Base-by-base conservation (phyloP, 2,888 invertebrate species). In the Drosophila nr. medialis region DNA sequence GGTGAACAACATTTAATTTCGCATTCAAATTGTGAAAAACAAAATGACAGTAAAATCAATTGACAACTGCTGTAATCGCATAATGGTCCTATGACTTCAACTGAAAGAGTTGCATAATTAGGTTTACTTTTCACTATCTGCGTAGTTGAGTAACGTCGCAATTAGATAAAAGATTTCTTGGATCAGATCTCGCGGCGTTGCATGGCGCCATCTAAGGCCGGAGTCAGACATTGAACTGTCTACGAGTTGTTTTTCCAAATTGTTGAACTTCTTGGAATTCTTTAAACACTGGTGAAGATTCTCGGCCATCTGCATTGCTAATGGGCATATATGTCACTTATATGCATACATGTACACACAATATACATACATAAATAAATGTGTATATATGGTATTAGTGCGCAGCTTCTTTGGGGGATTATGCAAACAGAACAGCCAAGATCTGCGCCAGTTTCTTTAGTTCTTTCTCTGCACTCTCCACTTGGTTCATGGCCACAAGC, bases 201-300 rank as follows among this genome's bases (percentile, higher is more conserved):
- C 29, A 53, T 80, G 89, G 83, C 83, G 83, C 89, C 87, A 84
- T 69, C 68, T 84, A 83, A 89, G 84, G 87, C 81, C 76, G 62
- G 51, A 62, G 29, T 66, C 76, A 84, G 87, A 45, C 87, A 72
- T 67, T 84, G 89, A 84, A 89, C 84, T 74, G 71, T 70, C 72
- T 77, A 58, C 32, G 55, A 66, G 77, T 76, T 80, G 77, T 82
- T 76, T 81, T 66, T 72, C 70, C 54, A 64, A 56, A 72, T 60
- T 78, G 81, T 80, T 83, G 88, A 83, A 83, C 83, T 70, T 65
- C 65, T 63, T 54, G 69, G 45, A 48, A 71, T 64, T 36, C 36
- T 67, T 64, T 67, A 42, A n/a, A 56, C 34, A 62, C 65, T 49
- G 54, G 50, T 67, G 50, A 36, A 15, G 65, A 66, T 65, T 30